phyloP scores from a whole-genome alignment of 1,140 invertebrate genomes.

The Hetaerina americana region DNA sequence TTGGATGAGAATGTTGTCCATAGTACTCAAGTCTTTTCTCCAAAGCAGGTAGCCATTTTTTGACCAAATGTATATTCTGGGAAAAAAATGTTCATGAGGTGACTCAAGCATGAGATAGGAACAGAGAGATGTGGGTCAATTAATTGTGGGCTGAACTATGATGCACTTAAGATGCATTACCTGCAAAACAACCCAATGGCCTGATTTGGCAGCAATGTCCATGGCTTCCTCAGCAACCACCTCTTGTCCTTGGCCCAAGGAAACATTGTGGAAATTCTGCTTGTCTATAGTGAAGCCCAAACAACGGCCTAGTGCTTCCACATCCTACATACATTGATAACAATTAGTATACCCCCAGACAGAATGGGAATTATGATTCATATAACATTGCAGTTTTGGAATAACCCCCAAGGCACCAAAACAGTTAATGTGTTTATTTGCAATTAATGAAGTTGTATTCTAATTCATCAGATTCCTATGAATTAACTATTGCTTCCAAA shows the following conservation, averaged over 20 bases:
- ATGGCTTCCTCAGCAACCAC: conserved; percentile 83
- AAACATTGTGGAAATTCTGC: conserved; percentile 90
- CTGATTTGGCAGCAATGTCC: conserved; percentile 68
- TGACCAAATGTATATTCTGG: conserved; percentile 88
- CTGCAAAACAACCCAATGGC: conserved; percentile 92
- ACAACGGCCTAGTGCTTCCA: conserved; percentile 75
- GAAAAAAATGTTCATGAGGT: conserved; percentile 9
- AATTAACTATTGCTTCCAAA: too few relatives aligned
- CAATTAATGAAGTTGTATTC: too few relatives aligned
- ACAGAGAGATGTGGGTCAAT: neutral
- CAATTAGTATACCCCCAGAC: too few relatives aligned
- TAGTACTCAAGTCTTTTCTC: conserved; percentile 85
- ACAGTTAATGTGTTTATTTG: too few relatives aligned
- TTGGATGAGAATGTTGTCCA: conserved; percentile 53
- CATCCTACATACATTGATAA: conserved; percentile 44
- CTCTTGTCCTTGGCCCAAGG: conserved; percentile 94
- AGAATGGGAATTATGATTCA: too few relatives aligned
- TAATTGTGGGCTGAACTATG: neutral
- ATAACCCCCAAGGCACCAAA: too few relatives aligned
- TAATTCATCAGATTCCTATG: too few relatives aligned
- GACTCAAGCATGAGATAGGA: neutral
- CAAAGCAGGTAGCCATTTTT: conserved; percentile 79
- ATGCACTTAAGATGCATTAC: conserved; percentile 25
- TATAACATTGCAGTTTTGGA: too few relatives aligned
- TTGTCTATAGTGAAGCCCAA: conserved; percentile 67